A percentile compares a stretch with the other conserved stretches of the same genome.
These are phyloP conservation scores for Xenopus petersii DNA, from an alignment of 2,797 vertebrate species.

Conservation along the genomic window DNA sequence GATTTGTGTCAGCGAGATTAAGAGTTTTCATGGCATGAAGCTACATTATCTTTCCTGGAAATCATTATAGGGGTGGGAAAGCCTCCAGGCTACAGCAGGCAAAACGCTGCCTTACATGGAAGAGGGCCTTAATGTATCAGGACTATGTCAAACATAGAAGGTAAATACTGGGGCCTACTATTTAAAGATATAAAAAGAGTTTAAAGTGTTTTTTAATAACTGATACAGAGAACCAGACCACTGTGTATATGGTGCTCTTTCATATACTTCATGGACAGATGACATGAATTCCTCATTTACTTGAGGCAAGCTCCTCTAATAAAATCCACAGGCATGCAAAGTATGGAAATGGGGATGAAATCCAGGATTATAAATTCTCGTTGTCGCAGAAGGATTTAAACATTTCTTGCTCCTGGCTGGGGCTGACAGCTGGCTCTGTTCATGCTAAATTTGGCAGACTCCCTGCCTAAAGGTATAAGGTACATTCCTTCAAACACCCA, in stretches of 20 bases:
- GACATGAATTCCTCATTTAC: conserved; percentile 1
- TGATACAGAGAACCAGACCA: background rate
- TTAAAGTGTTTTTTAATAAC: background rate
- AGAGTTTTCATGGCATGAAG: conserved; percentile 14
- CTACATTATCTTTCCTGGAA: conserved; percentile 33
- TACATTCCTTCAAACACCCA: conserved; percentile 21
- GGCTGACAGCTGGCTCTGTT: conserved; percentile 27
- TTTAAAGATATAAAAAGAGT: background rate
- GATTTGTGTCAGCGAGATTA: background rate
- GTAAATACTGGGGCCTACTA: background rate
- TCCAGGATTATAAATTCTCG: conserved; percentile 17
- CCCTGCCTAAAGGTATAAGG: conserved; percentile 12
- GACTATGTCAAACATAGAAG: conserved; percentile 20
- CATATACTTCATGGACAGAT: background rate
- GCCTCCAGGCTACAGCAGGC: conserved; percentile 8
- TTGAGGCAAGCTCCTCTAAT: conserved; percentile 1
- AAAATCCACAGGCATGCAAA: conserved; percentile 32
- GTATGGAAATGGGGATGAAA: conserved; percentile 16
- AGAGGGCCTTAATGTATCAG: conserved; percentile 12
- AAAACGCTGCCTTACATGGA: conserved; percentile 42
- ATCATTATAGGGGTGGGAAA: conserved; percentile 26
- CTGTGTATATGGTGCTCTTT: background rate
- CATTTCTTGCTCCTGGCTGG: background rate
- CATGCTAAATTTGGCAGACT: conserved; percentile 13
- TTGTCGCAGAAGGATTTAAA: conserved; percentile 14